Evolutionary conservation across 2,888 invertebrate species (phyloP).

Genomic region (Habroteleia sp.): DNA sequence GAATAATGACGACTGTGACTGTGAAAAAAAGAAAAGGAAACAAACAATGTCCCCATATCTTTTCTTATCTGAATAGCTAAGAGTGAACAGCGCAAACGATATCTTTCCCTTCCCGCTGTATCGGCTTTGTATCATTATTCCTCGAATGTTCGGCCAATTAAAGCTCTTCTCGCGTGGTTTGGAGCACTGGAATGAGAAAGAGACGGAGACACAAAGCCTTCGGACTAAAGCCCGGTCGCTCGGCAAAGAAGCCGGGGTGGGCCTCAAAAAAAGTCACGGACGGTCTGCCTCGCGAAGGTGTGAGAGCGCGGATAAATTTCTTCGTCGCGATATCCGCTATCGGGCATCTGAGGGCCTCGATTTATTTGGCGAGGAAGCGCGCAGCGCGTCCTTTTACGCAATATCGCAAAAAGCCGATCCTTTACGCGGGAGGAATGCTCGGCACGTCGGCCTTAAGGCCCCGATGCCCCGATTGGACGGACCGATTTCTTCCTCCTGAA

Average conservation of each 20-base stretch:
- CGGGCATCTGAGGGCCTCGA: conserved; percentile 65
- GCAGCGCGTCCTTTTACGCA: conserved; percentile 45
- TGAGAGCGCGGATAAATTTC: conserved; percentile 61
- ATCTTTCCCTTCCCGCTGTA: conserved; percentile 33
- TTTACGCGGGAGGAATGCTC: conserved; percentile 47
- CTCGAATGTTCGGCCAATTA: conserved; percentile 69
- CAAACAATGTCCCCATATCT: conserved; percentile 34
- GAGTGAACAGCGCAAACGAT: conserved; percentile 25
- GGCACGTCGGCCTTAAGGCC: conserved; percentile 53
- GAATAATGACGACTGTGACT: conserved; percentile 22
- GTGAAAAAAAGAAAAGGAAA: conserved; percentile 30
- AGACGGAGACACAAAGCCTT: conserved; percentile 11
- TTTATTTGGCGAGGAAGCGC: conserved; percentile 64
- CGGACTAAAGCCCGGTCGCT: background rate
- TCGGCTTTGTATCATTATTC: conserved; percentile 67
- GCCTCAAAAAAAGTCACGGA: conserved; percentile 30
- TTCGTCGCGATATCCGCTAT: conserved; percentile 64
- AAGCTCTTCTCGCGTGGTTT: conserved; percentile 54
- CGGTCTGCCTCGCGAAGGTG: conserved; percentile 44
- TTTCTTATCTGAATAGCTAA: conserved; percentile 34
- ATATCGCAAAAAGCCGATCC: conserved; percentile 52
- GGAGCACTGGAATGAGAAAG: conserved; percentile 41
- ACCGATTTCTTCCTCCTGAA: conserved; percentile 34
- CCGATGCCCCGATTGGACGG: conserved; percentile 42
- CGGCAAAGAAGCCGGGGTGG: conserved; percentile 9